Base-by-base conservation (phyloP, 2,888 invertebrate species). In the Plutella xylostella region DNA sequence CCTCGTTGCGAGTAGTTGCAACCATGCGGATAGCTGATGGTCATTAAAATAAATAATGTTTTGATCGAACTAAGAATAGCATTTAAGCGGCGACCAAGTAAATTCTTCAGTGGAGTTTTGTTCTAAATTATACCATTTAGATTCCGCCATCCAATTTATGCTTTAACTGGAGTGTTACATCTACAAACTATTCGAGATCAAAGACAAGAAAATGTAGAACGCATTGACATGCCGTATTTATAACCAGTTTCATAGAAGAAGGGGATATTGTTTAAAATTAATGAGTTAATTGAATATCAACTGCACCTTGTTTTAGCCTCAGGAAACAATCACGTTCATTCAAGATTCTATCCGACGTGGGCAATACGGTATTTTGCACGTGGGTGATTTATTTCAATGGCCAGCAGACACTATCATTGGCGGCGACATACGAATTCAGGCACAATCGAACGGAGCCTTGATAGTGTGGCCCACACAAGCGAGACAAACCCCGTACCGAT, bases 121-220 rank as follows among this genome's bases (percentile, higher is more conserved):
- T 6, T 42, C 31, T 14, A 20, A 56, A 53, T 46, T 51, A 48
- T 49, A 52, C 51, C 43, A 60, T 63, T 57, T 48, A 56, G 51
- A 56, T 61, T 61, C 55, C 53, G 50, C 44, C 45, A 48, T 51
- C 46, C 46, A 46, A 46, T 42, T 46, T 42, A 42, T 42, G 30
- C 31, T 9, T 14, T 42, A 45, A 45, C 35, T 46, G 50, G 48
- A 51, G 49, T 48, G 46, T 48, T n/a, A 49, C 46, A 48, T 54
- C 51, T 42, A 50, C 49, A 46, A 55, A 56, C 48, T 48, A 50
- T 51, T 56, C 42, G 37, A 61, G 60, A 62, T 63, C 61, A 61
- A 63, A 60, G 57, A 45, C 45, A 30, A 43, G 50, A 49, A n/a
- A 53, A 62, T 61, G 50, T 56, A 55, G 58, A 51, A 45, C 63